These are phyloP conservation scores for Cephus sareptanus DNA, from an alignment of 2,888 invertebrate species.

Conservation along the genomic window DNA sequence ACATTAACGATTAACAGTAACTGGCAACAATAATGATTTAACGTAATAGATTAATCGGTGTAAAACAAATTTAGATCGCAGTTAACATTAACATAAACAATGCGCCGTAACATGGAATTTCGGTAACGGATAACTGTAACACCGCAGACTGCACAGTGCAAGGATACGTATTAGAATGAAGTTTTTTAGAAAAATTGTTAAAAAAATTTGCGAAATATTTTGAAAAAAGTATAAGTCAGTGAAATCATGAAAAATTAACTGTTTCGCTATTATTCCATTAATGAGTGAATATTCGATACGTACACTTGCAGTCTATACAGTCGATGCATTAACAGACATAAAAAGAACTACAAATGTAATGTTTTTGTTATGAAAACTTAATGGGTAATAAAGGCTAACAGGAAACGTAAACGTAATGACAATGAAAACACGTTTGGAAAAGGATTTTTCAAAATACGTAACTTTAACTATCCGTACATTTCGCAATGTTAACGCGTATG, in stretches of 20 bases:
- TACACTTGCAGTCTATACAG: conserved; percentile 3
- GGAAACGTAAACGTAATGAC: conserved; percentile 1
- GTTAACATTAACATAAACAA: neutral
- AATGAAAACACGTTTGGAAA: neutral
- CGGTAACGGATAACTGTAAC: neutral
- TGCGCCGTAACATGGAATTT: neutral
- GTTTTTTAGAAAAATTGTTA: conserved; percentile 6
- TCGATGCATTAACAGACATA: conserved; percentile 6
- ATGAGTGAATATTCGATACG: neutral
- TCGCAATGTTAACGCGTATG: conserved; percentile 1
- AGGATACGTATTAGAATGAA: neutral
- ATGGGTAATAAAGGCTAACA: conserved; percentile 7
- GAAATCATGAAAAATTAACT: neutral
- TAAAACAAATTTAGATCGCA: neutral
- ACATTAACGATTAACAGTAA: conserved; percentile 3
- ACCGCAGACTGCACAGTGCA: neutral
- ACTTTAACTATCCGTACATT: neutral
- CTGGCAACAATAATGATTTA: neutral
- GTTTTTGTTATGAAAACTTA: conserved; percentile 6
- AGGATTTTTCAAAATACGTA: neutral
- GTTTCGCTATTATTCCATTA: neutral
- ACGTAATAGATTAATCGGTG: neutral
- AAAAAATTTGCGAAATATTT: neutral
- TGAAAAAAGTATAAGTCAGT: no score
- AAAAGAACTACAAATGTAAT: conserved; percentile 13